Evolutionary conservation across 2,113 vertebrate species (phyloP).

Genomic region (Micromys minutus): DNA sequence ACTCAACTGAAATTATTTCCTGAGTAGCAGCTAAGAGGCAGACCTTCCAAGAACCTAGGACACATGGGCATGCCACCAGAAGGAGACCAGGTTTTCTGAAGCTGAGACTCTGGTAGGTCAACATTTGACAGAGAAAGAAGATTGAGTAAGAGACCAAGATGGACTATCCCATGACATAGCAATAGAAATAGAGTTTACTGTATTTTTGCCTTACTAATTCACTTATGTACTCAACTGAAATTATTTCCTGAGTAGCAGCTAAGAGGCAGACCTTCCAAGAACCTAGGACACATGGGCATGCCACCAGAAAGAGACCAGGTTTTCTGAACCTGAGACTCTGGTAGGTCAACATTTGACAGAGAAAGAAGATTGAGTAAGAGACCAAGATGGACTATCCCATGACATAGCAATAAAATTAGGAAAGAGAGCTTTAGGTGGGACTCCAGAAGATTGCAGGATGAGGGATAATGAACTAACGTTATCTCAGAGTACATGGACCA

Average conservation of each 20-base stretch:
- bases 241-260: not conserved
- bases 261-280: not conserved
- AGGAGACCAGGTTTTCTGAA: not conserved
- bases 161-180: not conserved
- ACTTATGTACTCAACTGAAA: not conserved
- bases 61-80: not conserved
- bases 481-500: not conserved
- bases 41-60: not conserved
- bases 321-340: not conserved
- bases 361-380: not conserved
- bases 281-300: not conserved
- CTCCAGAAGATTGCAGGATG: not conserved
- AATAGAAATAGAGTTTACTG: not conserved
- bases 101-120: not conserved
- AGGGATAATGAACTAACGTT: not conserved
- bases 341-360: not conserved
- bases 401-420: not conserved
- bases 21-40: not conserved
- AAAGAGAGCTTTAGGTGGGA: not conserved
- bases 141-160: not conserved
- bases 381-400: not conserved
- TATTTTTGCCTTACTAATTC: not conserved
- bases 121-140: not conserved
- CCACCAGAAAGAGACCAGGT: not conserved
- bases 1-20: not conserved